Evolutionary conservation across 2,113 vertebrate genomes (phyloP), one percentile per base, ranked within the genome.

Genomic region (Eulacestoma nigropectus): DNA sequence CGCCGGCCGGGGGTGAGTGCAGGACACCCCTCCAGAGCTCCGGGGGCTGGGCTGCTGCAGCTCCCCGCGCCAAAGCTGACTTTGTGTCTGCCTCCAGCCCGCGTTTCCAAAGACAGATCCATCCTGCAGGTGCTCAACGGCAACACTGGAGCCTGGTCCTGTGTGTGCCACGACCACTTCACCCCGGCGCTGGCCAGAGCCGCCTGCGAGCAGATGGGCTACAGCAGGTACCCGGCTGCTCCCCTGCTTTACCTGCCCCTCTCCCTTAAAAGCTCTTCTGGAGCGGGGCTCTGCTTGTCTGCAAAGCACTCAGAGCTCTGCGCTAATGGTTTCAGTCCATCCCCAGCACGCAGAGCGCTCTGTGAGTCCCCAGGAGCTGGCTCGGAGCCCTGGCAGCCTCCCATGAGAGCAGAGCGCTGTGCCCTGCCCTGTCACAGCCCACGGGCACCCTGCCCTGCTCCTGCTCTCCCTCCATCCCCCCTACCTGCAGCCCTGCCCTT

Each of bases 161-260:
- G 97, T 3, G 90, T 98, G 92, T 99, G 99, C 86, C 97, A 96
- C 0, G 98, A 99, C 17, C 95, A 91, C 89, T 99, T 99, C 97
- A 97, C 95, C 10, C 21, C 39, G 5, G 53, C 63, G 9, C 97
- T 99, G 96, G 98, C 99, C 1, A 90, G 96, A 88, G 98, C 91
- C 1, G 98, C 98, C 21, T 99, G 99, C 12, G 90, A 96, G 50
- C 98, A 99, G 68, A 98, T 99, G 95, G 99, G 99, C 87, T 99
- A 99, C 82, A 89, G 97, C 87, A 86, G 95, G 99, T 99, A 98
- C 56, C 4, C 1, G 18, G 22, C n/a, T 63, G 52, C 52, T 37
- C 14, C 50, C 41, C 65, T 20, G n/a, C 55, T n/a, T 29, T 13
- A 2, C 9, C 50, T 13, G 2, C 4, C 37, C 30, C 13, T 50